phyloP scores from a whole-genome alignment of 2,113 vertebrate species.

The Vulpes lagopus region DNA sequence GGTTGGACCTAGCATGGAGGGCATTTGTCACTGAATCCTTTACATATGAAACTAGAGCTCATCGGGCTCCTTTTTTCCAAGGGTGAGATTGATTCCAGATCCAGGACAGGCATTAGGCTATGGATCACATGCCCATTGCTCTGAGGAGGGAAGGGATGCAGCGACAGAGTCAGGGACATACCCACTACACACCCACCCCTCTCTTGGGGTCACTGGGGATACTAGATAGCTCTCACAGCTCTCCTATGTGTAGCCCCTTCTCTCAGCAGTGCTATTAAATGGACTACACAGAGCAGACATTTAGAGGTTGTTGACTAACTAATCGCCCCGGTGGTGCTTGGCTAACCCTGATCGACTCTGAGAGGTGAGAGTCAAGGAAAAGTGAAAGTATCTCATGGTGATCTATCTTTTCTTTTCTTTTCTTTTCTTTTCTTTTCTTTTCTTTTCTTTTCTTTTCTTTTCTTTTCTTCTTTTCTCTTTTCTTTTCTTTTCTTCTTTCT shows the following conservation, averaged over 20 bases:
- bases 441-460: too few relatives aligned
- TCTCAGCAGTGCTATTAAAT: neutral
- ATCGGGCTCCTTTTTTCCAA: neutral
- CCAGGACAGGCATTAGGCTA: neutral
- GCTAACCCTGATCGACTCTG: neutral
- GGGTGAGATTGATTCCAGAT: neutral
- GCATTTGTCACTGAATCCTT: neutral
- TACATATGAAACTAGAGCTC: neutral
- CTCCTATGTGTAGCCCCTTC: neutral
- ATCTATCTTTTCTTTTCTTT: neutral
- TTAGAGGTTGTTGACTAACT: neutral
- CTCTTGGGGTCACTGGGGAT: neutral
- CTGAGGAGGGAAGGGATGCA: neutral
- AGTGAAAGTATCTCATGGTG: accelerated
- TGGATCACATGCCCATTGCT: neutral
- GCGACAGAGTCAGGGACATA: neutral
- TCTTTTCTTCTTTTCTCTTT: too few relatives aligned
- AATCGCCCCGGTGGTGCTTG: neutral
- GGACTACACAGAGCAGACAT: neutral
- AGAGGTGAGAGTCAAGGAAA: neutral
- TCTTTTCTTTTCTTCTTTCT: too few relatives aligned
- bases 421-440: too few relatives aligned
- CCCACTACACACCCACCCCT: neutral
- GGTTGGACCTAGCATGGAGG: neutral
- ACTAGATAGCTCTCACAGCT: neutral